A percentile compares a stretch with the other conserved stretches of the same genome.
phyloP scores from a whole-genome alignment of 2,888 invertebrate genomes.

The Dioctria rufipes region DNA sequence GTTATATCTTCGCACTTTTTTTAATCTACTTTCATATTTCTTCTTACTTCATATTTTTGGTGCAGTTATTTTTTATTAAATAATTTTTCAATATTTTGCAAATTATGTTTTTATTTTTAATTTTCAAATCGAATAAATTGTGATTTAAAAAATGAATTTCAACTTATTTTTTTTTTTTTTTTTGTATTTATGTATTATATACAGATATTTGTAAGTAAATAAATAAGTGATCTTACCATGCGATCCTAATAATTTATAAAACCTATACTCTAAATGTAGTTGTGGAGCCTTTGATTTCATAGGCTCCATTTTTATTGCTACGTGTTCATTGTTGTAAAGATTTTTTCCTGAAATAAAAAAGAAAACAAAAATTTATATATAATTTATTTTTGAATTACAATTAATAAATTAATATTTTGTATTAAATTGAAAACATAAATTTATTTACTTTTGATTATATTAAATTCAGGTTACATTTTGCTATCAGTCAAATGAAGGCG shows the following conservation, averaged over 20 bases:
- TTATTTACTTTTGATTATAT: too few species aligned
- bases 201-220: too few species aligned
- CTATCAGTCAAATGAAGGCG: too few species aligned
- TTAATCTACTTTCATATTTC: not conserved
- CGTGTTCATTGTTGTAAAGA: slow-evolving; percentile 99
- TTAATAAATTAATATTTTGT: too few species aligned
- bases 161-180: too few species aligned
- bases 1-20: not conserved
- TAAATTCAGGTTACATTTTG: too few species aligned
- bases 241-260: slow-evolving; percentile 99
- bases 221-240: slow-evolving; percentile 79
- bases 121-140: too few species aligned
- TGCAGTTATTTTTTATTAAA: too few species aligned
- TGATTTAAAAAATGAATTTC: too few species aligned
- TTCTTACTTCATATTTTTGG: not conserved
- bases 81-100: slow-evolving; percentile 8
- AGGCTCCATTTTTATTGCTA: slow-evolving; percentile 99
- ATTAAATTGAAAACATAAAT: too few species aligned
- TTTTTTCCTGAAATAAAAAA: slow-evolving; percentile 90
- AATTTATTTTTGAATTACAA: too few species aligned
- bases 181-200: too few species aligned
- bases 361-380: slow-evolving; percentile 30
- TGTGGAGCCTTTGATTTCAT: slow-evolving; percentile 99
- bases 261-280: slow-evolving; percentile 99
- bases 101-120: not conserved